A percentile compares a stretch with the other conserved stretches of the same genome.
Conservation (phyloP, 2,113 vertebrate species). For the Prochilodus magdalenae region DNA sequence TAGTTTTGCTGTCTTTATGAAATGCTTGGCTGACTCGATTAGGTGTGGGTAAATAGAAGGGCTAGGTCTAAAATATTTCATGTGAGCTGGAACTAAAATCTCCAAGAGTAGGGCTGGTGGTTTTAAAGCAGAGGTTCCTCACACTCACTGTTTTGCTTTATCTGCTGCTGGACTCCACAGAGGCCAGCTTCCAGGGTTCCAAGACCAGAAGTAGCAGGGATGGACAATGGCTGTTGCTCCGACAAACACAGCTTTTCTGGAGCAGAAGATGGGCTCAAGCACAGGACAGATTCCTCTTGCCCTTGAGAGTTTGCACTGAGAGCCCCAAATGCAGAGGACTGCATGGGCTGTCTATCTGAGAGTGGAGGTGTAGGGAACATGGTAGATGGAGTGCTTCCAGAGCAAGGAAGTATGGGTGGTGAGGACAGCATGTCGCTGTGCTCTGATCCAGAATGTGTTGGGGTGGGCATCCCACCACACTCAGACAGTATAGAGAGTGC, state of each 20-base stretch:
- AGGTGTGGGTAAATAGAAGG: background rate
- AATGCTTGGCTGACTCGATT: background rate
- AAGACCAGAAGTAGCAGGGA: constrained; percentile 46
- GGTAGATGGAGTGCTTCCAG: constrained; percentile 35
- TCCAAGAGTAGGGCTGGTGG: background rate
- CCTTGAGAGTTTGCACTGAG: constrained; percentile 38
- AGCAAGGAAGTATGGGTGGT: constrained; percentile 50
- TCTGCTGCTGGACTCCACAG: constrained; percentile 64
- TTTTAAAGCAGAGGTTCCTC: background rate
- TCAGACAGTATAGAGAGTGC: constrained; percentile 48
- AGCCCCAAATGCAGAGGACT: constrained; percentile 16
- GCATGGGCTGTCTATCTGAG: constrained; percentile 19
- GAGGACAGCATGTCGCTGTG: constrained; percentile 57
- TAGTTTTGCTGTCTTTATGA: constrained; percentile 67
- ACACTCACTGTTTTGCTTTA: constrained; percentile 72
- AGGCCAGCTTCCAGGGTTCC: constrained; percentile 54
- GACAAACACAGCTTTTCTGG: constrained; percentile 19
- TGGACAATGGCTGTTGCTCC: constrained; percentile 60
- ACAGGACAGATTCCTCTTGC: constrained; percentile 41
- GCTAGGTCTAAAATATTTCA: background rate
- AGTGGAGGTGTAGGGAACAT: constrained; percentile 37
- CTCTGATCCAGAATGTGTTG: constrained; percentile 63
- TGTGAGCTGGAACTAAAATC: background rate
- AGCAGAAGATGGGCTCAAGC: constrained; percentile 56
- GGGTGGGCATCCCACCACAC: constrained; percentile 60